A percentile compares a stretch with the other conserved stretches of the same genome.
phyloP scores from a whole-genome alignment of 2,888 invertebrate species.

The Drosophila nr. perissopoda region DNA sequence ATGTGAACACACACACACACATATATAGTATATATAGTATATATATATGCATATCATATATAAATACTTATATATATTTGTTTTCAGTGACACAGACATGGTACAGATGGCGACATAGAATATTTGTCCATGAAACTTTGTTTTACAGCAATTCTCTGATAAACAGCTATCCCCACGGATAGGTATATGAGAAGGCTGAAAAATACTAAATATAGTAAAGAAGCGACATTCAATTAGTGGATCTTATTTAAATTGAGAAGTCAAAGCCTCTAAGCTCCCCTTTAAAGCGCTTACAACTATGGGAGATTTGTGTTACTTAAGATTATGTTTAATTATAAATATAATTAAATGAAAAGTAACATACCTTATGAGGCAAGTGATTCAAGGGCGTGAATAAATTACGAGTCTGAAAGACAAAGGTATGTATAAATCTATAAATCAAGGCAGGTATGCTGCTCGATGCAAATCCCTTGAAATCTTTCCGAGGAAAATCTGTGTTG shows the following conservation, averaged over 20 bases:
- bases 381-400: constrained; percentile 14
- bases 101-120: constrained; percentile 12
- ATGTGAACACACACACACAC: constrained; percentile 37
- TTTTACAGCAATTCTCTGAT: constrained; percentile 20
- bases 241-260: constrained; percentile 5
- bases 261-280: background rate
- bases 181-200: constrained; percentile 1
- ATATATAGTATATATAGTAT: background rate
- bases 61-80: constrained; percentile 4
- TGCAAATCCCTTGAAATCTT: constrained; percentile 35
- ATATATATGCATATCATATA: constrained; percentile 6
- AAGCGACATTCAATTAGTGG: constrained; percentile 13
- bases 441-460: background rate
- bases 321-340: background rate
- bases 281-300: constrained; percentile 1
- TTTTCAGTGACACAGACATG: background rate
- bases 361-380: background rate
- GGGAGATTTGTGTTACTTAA: background rate
- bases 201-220: background rate
- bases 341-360: constrained; percentile 7
- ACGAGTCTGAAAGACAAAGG: background rate
- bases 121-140: constrained; percentile 18
- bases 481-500: constrained; percentile 28
- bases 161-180: constrained; percentile 8
- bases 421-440: constrained; percentile 26